Evolutionary conservation across 2,888 invertebrate genomes (phyloP).

Genomic region (Daptonema setosum): DNA sequence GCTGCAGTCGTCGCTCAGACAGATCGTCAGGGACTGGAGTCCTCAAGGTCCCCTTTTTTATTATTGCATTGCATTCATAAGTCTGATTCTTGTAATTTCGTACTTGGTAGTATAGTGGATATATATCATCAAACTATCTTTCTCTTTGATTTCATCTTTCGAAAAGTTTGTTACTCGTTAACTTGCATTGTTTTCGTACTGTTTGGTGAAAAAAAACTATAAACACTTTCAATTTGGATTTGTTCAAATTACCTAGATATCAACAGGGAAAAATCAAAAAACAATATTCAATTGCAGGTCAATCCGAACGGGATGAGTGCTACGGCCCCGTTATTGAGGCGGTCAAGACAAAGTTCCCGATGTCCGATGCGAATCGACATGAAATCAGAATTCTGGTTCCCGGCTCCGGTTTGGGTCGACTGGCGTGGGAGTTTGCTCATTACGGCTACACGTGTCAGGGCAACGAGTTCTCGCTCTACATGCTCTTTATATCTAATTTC

Average conservation of each 20-base stretch:
- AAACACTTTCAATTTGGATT: background rate
- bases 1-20: constrained; percentile 77
- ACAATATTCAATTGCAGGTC: constrained; percentile 9
- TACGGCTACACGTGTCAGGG: constrained; percentile 78
- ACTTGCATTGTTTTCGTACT: too few species aligned
- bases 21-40: constrained; percentile 94
- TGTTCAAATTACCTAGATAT: too few species aligned
- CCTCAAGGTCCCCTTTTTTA: too few species aligned
- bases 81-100: too few species aligned
- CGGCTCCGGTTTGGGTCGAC: constrained; percentile 78
- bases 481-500: constrained; percentile 87
- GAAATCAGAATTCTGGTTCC: constrained; percentile 63
- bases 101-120: too few species aligned
- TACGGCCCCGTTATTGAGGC: constrained; percentile 72
- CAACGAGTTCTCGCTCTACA: constrained; percentile 89
- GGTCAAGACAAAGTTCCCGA: constrained; percentile 44
- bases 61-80: too few species aligned
- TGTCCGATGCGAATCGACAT: constrained; percentile 23
- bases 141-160: too few species aligned
- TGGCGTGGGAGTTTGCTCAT: constrained; percentile 76
- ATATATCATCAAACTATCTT: too few species aligned
- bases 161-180: too few species aligned
- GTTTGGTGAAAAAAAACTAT: too few species aligned
- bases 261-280: background rate
- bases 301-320: constrained; percentile 34